Conservation (phyloP, 1,140 invertebrate species). For the Camponotus vicinus region DNA sequence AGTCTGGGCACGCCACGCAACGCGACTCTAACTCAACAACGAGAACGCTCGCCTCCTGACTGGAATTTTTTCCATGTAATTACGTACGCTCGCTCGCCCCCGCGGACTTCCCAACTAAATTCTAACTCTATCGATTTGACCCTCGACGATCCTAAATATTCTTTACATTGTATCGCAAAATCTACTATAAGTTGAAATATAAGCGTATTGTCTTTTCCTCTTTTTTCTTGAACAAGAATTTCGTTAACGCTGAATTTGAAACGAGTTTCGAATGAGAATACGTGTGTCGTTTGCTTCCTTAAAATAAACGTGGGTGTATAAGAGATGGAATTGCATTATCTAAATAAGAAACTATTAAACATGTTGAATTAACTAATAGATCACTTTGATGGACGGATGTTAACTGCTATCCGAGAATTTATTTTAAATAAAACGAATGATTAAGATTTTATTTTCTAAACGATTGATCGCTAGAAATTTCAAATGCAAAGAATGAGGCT, state of each 20-base stretch:
- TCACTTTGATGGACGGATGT: neutral
- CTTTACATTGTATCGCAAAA: slow-evolving; percentile 39
- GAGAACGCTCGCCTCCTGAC: slow-evolving; percentile 78
- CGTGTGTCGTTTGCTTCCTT: neutral
- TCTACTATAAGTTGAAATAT: slow-evolving; percentile 28
- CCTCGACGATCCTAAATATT: slow-evolving; percentile 42
- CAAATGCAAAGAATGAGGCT: neutral
- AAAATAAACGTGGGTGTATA: neutral
- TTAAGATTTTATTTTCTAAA: slow-evolving; percentile 18
- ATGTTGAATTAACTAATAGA: slow-evolving; percentile 27
- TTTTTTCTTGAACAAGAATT: neutral
- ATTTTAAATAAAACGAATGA: slow-evolving; percentile 15
- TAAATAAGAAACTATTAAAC: neutral
- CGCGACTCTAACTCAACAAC: slow-evolving; percentile 76
- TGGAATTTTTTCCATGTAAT: slow-evolving; percentile 83
- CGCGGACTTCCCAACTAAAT: slow-evolving; percentile 47
- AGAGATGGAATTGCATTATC: neutral
- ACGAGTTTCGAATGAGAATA: neutral
- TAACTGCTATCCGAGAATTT: neutral
- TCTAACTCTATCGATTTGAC: slow-evolving; percentile 56
- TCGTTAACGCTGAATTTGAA: neutral
- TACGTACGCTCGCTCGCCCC: slow-evolving; percentile 68
- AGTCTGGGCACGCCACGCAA: slow-evolving; percentile 76
- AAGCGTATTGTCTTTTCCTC: neutral
- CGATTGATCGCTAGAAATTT: neutral